Conservation (phyloP, 2,888 invertebrate genomes). For the Drosophila stalkeri region DNA sequence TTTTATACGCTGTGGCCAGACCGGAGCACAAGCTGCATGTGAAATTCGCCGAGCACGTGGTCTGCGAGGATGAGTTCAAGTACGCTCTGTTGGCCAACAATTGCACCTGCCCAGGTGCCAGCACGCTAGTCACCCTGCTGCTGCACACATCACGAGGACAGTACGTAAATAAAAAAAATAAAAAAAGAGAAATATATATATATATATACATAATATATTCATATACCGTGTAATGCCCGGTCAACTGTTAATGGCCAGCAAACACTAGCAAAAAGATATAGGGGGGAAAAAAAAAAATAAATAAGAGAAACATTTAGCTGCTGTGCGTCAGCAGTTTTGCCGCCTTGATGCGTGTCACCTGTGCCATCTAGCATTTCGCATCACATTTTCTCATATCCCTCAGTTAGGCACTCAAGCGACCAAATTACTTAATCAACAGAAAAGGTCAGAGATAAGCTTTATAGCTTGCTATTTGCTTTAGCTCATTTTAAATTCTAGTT, state of each 20-base stretch:
- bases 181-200: too few species aligned
- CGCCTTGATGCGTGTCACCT: conserved; percentile 28
- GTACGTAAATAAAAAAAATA: conserved; percentile 88
- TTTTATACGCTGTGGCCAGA: conserved; percentile 84
- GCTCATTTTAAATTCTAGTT: neutral
- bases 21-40: conserved; percentile 99
- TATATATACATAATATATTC: neutral
- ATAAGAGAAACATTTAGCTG: conserved; percentile 36
- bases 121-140: conserved; percentile 97
- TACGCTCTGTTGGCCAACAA: conserved; percentile 99
- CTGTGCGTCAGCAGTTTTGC: conserved; percentile 58
- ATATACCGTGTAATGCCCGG: conserved; percentile 25
- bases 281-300: conserved; percentile 30
- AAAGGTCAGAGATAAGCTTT: neutral
- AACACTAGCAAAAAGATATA: neutral
- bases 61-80: conserved; percentile 99
- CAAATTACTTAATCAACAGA: conserved; percentile 18
- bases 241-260: conserved; percentile 57
- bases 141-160: conserved; percentile 99
- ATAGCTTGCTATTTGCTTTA: neutral
- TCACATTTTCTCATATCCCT: conserved; percentile 12
- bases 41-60: conserved; percentile 99
- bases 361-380: conserved; percentile 21
- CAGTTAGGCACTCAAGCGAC: conserved; percentile 1
- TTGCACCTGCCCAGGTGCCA: conserved; percentile 98